A percentile compares a stretch with the other conserved stretches of the same genome.
phyloP scores from a whole-genome alignment of 2,797 vertebrate genomes.

The Sebastes vulpes region DNA sequence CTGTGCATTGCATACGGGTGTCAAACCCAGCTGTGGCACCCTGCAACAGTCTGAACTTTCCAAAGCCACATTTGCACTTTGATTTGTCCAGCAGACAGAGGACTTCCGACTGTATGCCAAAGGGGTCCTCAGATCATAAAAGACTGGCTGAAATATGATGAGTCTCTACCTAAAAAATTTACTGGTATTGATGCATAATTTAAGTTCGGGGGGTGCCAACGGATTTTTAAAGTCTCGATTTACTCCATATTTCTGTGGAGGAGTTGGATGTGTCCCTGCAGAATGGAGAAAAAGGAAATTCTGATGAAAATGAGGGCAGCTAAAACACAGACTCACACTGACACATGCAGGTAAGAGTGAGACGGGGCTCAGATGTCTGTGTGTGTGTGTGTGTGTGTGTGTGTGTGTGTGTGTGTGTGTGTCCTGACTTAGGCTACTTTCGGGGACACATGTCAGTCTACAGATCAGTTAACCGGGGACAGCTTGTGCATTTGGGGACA shows the following conservation, averaged over 20 bases:
- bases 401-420: too few species aligned
- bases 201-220: neutral
- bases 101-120: conserved; percentile 4
- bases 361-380: too few species aligned
- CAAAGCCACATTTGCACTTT: conserved; percentile 33
- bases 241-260: conserved; percentile 27
- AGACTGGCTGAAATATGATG: conserved; percentile 50
- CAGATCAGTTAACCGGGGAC: neutral
- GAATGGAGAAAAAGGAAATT: conserved; percentile 21
- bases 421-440: neutral
- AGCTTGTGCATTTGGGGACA: neutral
- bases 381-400: too few species aligned
- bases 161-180: conserved; percentile 45
- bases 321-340: neutral
- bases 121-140: conserved; percentile 43
- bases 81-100: conserved; percentile 32
- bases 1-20: neutral
- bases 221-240: conserved; percentile 32
- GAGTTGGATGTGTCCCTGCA: conserved; percentile 8
- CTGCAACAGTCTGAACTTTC: neutral
- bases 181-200: conserved; percentile 55
- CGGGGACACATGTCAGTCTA: neutral
- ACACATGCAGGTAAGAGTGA: neutral
- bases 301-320: conserved; percentile 6
- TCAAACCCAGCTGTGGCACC: neutral